Base-by-base conservation (phyloP, 2,888 invertebrate genomes). In the Callinectes sapidus region DNA sequence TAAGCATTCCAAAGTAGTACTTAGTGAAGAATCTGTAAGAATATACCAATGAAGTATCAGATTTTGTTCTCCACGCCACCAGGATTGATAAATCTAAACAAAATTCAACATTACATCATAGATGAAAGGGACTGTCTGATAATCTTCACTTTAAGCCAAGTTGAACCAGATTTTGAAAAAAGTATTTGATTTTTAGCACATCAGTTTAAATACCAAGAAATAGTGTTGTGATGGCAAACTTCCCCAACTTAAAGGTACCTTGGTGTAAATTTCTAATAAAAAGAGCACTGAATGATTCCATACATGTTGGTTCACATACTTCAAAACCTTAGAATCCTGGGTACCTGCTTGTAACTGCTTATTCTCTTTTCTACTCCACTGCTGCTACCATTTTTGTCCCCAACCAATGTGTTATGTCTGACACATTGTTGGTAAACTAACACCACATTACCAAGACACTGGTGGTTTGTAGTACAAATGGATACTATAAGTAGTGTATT, bases 1-100 rank as follows among this genome's bases (percentile, higher is more conserved):
- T 71, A 71, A 71, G 71, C 28, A 71, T 71, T n/a, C 28, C 28
- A 71, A 71, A 28, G 71, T 71, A 71, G 71, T 71, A 71, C 71
- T 23, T 28, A n/a, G 71, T 71, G 28, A n/a, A 71, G 1, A 71
- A 28, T 71, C n/a, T 71, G 71, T 71, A 71, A 71, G 71, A 71
- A 71, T 28, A 71, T 71, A 28, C 71, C 28, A 71, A 13, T 71
- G 71, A 28, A n/a, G 71, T 71, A 71, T 71, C 71, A 71, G 28
- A n/a, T 71, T 71, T 71, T 28, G n/a, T 28, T 71, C 28, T 71
- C 71, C 71, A 10, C 13, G 71, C 71, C 71, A 71, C 71, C 71
- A 71, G 71, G 8, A 28, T 28, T 28, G 28, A 71, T 28, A 28
- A 23, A 5, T n/a, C 0, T 2, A 61, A 61, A 48, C 48, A 48